phyloP scores from a whole-genome alignment of 2,888 invertebrate genomes.

The Liodrosophila aerea region DNA sequence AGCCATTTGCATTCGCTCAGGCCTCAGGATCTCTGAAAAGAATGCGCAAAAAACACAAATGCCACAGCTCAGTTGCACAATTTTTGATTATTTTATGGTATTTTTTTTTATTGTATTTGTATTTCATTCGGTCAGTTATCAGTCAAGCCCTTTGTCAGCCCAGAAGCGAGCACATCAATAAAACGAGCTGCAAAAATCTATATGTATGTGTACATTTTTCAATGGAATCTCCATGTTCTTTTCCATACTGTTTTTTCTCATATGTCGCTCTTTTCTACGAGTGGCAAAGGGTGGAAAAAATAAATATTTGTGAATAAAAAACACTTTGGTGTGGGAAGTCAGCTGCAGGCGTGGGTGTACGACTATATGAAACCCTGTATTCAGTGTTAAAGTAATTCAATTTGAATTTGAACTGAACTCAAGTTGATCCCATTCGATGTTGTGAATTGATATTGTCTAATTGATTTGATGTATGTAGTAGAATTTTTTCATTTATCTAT shows the following conservation, averaged over 20 bases:
- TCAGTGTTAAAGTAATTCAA: constrained; percentile 44
- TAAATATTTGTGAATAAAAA: constrained; percentile 25
- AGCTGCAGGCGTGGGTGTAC: no score
- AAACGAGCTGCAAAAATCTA: constrained; percentile 53
- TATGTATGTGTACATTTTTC: constrained; percentile 24
- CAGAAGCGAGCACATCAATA: constrained; percentile 48
- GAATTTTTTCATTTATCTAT: no score
- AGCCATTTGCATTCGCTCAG: constrained; percentile 16
- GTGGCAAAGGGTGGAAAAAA: constrained; percentile 15
- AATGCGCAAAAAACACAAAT: constrained; percentile 14
- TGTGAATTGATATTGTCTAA: no score
- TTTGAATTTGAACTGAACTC: no score
- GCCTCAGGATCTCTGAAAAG: constrained; percentile 4
- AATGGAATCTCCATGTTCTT: constrained; percentile 30
- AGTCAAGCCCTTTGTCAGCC: constrained; percentile 63
- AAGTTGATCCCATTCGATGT: no score
- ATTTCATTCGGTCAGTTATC: constrained; percentile 49
- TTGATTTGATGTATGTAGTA: no score
- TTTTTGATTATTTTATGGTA: constrained; percentile 53
- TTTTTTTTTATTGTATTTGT: constrained; percentile 9
- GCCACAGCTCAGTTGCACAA: constrained; percentile 23
- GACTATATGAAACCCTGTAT: no score
- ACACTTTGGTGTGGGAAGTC: no score
- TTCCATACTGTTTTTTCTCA: constrained; percentile 9
- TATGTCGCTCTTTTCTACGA: constrained; percentile 11